Conservation (phyloP, 2,888 invertebrate species). For the Pristionchus maxplancki region DNA sequence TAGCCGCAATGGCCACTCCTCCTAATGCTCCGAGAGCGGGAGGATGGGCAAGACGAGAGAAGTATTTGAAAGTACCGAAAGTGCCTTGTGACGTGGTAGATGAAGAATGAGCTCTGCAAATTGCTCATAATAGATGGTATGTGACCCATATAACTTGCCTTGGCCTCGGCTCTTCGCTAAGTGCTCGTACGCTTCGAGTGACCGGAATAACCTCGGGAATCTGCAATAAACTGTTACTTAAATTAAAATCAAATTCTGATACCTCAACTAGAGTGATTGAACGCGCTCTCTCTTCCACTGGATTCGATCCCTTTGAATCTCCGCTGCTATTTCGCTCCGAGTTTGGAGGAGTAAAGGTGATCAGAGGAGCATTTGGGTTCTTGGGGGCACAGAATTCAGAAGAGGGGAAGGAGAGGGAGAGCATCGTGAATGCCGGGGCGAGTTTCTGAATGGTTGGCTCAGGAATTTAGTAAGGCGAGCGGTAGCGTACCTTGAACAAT, state of each 20-base stretch:
- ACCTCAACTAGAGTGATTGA: neutral
- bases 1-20: conserved; percentile 26
- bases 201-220: neutral
- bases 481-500: neutral
- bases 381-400: neutral
- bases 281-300: conserved; percentile 11
- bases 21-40: conserved; percentile 42
- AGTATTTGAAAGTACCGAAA: neutral
- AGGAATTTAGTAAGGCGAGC: too few relatives aligned
- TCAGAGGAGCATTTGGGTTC: neutral
- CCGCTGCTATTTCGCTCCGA: too few relatives aligned
- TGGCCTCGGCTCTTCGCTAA: neutral
- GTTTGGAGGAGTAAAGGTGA: neutral
- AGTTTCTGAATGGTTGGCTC: neutral
- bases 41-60: neutral
- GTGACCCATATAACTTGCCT: neutral
- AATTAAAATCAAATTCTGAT: neutral
- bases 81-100: conserved; percentile 1
- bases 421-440: neutral
- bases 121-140: neutral
- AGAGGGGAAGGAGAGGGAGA: conserved; percentile 34
- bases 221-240: neutral
- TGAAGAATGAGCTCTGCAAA: neutral
- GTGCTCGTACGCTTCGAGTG: neutral
- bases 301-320: neutral